A percentile compares a stretch with the other conserved stretches of the same genome.
phyloP scores from a whole-genome alignment of 1,140 invertebrate genomes.

The Bombus impatiens region DNA sequence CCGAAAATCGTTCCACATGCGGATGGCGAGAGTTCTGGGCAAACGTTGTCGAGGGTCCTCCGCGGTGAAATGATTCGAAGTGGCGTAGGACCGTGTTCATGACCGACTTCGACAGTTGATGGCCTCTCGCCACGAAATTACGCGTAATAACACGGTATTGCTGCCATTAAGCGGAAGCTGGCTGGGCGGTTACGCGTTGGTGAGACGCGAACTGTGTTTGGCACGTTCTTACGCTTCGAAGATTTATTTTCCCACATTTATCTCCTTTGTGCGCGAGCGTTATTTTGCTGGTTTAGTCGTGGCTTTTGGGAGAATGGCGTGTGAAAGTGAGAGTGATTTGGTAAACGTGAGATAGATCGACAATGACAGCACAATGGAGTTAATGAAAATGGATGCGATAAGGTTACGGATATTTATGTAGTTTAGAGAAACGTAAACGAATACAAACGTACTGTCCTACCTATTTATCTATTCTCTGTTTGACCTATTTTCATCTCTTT shows the following conservation, averaged over 20 bases:
- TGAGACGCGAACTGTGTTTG: not conserved
- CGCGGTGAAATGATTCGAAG: not conserved
- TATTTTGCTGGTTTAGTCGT: too few relatives aligned
- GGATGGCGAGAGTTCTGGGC: not conserved
- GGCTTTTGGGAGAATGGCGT: too few relatives aligned
- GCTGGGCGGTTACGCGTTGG: not conserved
- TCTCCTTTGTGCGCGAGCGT: not conserved
- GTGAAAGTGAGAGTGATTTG: constrained; percentile 1
- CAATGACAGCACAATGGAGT: too few relatives aligned
- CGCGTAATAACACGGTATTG: constrained; percentile 36
- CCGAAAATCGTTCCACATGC: not conserved
- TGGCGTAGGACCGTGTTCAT: constrained; percentile 4
- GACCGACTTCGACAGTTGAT: constrained; percentile 41
- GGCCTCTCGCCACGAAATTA: constrained; percentile 26
- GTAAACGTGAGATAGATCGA: not conserved
- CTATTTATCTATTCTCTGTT: too few relatives aligned
- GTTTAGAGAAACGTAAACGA: not conserved
- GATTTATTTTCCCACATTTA: not conserved
- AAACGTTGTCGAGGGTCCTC: not conserved
- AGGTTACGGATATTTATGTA: not conserved
- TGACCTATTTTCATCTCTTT: too few relatives aligned
- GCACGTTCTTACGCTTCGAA: not conserved
- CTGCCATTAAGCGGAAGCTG: constrained; percentile 26
- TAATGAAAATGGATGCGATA: not conserved
- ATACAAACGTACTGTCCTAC: not conserved